These are phyloP conservation scores for Hucho hucho DNA, from an alignment of 2,113 vertebrate genomes.

Conservation along the genomic window DNA sequence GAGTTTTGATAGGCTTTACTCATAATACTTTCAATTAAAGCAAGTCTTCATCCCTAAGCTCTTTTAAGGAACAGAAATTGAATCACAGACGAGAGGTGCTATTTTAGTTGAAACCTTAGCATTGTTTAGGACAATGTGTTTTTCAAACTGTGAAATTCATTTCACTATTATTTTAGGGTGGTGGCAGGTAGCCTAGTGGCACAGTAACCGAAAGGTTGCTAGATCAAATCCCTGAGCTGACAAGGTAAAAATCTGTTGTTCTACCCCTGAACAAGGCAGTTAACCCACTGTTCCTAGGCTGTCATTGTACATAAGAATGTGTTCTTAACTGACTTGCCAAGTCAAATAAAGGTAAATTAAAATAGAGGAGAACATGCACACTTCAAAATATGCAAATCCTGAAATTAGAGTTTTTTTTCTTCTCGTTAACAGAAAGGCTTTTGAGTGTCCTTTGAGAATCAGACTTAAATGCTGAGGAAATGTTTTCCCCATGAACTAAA, in stretches of 20 bases:
- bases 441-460: not conserved
- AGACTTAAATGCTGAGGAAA: not conserved
- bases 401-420: not conserved
- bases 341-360: too few species aligned
- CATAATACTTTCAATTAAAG: not conserved
- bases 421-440: not conserved
- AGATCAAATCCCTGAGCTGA: too few species aligned
- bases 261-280: too few species aligned
- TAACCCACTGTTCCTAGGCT: too few species aligned
- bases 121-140: conserved; percentile 3
- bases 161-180: not conserved
- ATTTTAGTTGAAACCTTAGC: not conserved
- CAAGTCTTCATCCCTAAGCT: not conserved
- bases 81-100: not conserved
- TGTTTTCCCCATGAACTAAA: not conserved
- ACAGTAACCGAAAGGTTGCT: too few species aligned
- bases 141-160: not conserved
- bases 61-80: not conserved
- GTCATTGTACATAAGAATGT: too few species aligned
- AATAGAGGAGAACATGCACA: not conserved
- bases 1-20: not conserved
- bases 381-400: conserved; percentile 6
- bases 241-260: too few species aligned
- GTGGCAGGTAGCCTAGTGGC: too few species aligned
- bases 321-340: too few species aligned